Conservation (phyloP, 2,888 invertebrate species). For the Eupithecia abbreviata region DNA sequence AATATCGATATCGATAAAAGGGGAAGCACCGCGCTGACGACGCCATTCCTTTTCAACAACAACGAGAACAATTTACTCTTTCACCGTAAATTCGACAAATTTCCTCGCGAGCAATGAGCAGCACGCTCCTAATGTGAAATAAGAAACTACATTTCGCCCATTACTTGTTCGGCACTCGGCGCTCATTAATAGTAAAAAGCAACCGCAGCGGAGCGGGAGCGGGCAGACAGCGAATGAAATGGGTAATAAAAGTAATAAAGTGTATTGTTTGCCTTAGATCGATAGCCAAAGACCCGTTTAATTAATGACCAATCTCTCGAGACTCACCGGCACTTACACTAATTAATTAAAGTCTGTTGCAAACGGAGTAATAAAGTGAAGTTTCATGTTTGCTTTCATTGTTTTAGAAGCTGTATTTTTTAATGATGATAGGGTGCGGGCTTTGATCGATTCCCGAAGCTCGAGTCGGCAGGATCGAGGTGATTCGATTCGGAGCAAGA, state of each 20-base stretch:
- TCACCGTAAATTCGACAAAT: slow-evolving; percentile 38
- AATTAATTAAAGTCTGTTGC: slow-evolving; percentile 77
- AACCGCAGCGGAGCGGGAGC: slow-evolving; percentile 51
- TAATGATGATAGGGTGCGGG: slow-evolving; percentile 40
- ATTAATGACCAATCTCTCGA: slow-evolving; percentile 80
- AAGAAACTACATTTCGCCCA: slow-evolving; percentile 50
- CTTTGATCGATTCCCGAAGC: slow-evolving; percentile 38
- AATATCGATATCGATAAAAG: slow-evolving; percentile 33
- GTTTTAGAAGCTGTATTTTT: slow-evolving; percentile 60
- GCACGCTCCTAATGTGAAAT: slow-evolving; percentile 41
- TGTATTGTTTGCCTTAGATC: slow-evolving; percentile 78
- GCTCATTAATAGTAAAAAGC: slow-evolving; percentile 64
- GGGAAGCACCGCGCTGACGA: slow-evolving; percentile 5
- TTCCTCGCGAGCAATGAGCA: slow-evolving; percentile 39
- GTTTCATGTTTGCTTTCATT: slow-evolving; percentile 63
- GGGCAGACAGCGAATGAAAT: slow-evolving; percentile 67
- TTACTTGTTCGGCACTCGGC: slow-evolving; percentile 47
- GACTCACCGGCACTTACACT: slow-evolving; percentile 81
- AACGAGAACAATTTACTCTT: slow-evolving; percentile 34
- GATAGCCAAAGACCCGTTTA: slow-evolving; percentile 77
- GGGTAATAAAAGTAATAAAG: slow-evolving; percentile 77
- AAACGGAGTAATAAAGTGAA: slow-evolving; percentile 69
- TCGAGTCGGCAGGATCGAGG: slow-evolving; percentile 59
- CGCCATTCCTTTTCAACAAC: slow-evolving; percentile 23
- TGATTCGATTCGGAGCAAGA: slow-evolving; percentile 65